A percentile compares a stretch with the other conserved stretches of the same genome.
Evolutionary conservation across 2,113 vertebrate species (phyloP).

Genomic region (Oxyruncus cristatus): DNA sequence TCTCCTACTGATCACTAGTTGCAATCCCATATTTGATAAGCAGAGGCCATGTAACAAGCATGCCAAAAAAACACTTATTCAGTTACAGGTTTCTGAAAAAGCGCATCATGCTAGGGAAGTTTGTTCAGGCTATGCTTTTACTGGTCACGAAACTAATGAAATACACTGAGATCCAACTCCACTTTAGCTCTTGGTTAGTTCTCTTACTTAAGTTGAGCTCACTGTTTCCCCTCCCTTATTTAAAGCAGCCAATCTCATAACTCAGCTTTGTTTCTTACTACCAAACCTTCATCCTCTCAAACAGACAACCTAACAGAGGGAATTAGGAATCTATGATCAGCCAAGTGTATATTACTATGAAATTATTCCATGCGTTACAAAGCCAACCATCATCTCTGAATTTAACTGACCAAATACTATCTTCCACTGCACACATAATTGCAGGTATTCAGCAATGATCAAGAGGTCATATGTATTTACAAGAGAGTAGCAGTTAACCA

Average conservation of each 20-base stretch:
- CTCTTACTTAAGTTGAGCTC: neutral
- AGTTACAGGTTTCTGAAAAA: neutral
- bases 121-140: neutral
- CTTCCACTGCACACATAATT: neutral
- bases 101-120: neutral
- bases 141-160: neutral
- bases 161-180: neutral
- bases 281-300: neutral
- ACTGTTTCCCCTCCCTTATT: neutral
- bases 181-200: neutral
- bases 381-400: neutral
- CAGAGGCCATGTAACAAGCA: neutral
- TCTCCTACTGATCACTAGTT: neutral
- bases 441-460: neutral
- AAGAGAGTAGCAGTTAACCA: neutral
- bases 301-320: neutral
- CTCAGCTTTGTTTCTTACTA: neutral
- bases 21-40: neutral
- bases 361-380: neutral
- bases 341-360: neutral
- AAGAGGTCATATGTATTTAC: slow-evolving; percentile 1
- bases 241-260: neutral
- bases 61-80: neutral
- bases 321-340: neutral
- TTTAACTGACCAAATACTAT: neutral